phyloP scores from a whole-genome alignment of 2,888 invertebrate species.

The Sepioteuthis lessoniana region DNA sequence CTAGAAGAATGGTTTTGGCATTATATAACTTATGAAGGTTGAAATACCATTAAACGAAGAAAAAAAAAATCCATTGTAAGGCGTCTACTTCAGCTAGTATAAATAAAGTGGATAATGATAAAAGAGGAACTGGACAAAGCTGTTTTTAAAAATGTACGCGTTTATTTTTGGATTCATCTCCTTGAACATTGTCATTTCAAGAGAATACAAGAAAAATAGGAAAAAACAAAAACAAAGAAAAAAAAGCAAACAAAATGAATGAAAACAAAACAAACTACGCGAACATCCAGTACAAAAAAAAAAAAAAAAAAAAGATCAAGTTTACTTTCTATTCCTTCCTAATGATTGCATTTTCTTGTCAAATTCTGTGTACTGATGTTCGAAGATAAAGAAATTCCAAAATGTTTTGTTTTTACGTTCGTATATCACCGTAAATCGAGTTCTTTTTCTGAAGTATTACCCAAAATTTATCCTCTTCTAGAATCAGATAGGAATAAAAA shows the following conservation, averaged over 20 bases:
- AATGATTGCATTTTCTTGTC: neutral
- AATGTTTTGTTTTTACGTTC: neutral
- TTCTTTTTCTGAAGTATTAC: neutral
- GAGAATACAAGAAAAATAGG: too few species aligned
- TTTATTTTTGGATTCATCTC: neutral
- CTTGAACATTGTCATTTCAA: neutral
- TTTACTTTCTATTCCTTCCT: neutral
- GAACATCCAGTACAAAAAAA: neutral
- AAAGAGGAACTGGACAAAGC: too few species aligned
- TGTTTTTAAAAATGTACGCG: too few species aligned
- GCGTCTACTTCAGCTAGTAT: too few species aligned
- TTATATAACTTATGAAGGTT: too few species aligned
- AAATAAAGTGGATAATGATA: too few species aligned
- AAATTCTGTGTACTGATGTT: constrained; percentile 10
- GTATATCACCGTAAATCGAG: neutral
- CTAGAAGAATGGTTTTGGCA: too few species aligned
- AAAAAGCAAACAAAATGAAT: too few species aligned
- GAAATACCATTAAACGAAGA: too few species aligned
- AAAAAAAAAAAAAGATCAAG: too few species aligned
- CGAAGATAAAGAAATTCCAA: neutral
- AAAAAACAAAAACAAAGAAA: too few species aligned
- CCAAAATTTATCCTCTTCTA: neutral
- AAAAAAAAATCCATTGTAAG: too few species aligned
- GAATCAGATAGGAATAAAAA: neutral
- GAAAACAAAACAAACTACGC: neutral